Evolutionary conservation across 2,888 invertebrate species (phyloP).

Genomic region (Philereme vetulata): DNA sequence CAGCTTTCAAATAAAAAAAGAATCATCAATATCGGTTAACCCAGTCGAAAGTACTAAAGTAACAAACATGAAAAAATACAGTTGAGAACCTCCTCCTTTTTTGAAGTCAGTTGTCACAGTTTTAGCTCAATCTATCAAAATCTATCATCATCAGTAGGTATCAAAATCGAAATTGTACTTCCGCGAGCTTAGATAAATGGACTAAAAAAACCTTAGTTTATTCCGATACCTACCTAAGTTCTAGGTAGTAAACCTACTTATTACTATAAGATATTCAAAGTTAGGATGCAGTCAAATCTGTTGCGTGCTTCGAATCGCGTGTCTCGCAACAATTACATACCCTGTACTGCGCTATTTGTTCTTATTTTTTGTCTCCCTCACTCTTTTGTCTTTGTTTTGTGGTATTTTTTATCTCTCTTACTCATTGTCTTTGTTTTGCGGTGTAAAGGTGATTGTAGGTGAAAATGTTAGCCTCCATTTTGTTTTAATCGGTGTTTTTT

Average conservation of each 20-base stretch:
- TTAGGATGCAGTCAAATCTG: slow-evolving; percentile 21
- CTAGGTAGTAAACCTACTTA: neutral
- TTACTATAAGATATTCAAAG: slow-evolving; percentile 14
- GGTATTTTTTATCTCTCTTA: slow-evolving; percentile 27
- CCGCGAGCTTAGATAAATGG: no score
- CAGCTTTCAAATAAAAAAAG: no score
- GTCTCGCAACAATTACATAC: slow-evolving; percentile 25
- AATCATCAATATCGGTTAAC: no score
- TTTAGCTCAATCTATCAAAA: no score
- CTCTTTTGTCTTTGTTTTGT: slow-evolving; percentile 31
- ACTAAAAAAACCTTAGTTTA: no score
- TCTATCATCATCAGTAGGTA: no score
- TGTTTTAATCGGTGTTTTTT: neutral
- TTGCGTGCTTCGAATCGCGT: slow-evolving; percentile 23
- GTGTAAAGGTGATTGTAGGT: slow-evolving; percentile 31
- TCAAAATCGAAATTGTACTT: no score
- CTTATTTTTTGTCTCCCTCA: slow-evolving; percentile 27
- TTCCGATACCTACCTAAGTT: neutral
- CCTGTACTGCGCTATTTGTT: slow-evolving; percentile 29
- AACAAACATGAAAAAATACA: no score
- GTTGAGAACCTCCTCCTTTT: no score
- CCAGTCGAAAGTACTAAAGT: no score
- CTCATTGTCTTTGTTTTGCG: slow-evolving; percentile 32
- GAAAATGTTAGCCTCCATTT: slow-evolving; percentile 34
- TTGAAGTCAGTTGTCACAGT: no score